phyloP scores from a whole-genome alignment of 2,797 vertebrate genomes.

The Thalassophryne amazonica region DNA sequence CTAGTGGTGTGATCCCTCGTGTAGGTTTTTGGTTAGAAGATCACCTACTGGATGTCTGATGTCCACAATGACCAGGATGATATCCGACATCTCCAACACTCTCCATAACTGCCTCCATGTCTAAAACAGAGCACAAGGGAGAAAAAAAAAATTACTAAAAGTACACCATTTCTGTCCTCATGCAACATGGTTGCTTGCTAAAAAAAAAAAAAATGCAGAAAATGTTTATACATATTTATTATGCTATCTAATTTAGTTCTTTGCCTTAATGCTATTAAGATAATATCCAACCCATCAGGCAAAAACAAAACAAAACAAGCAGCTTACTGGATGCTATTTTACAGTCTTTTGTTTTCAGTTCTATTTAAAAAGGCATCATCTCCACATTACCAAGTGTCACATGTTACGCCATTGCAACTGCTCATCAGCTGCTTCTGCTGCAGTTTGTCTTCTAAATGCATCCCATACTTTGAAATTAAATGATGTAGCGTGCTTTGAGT shows the following conservation, averaged over 20 bases:
- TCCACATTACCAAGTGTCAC: slow-evolving; percentile 25
- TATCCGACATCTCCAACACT: slow-evolving; percentile 93
- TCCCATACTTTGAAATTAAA: slow-evolving; percentile 32
- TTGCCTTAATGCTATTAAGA: neutral
- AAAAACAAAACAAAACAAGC: neutral
- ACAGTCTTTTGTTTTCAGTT: neutral
- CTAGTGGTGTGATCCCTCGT: slow-evolving; percentile 42
- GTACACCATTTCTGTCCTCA: neutral
- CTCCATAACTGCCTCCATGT: slow-evolving; percentile 96
- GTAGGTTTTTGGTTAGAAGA: neutral
- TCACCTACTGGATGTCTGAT: slow-evolving; percentile 88
- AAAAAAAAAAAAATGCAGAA: neutral
- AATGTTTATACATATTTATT: neutral
- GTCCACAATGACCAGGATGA: slow-evolving; percentile 89
- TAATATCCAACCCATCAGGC: neutral
- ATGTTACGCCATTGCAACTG: slow-evolving; percentile 34
- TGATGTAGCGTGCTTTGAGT: slow-evolving; percentile 18
- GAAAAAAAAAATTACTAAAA: neutral
- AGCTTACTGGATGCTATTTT: neutral
- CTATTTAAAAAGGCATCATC: slow-evolving; percentile 31
- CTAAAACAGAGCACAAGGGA: slow-evolving; percentile 57
- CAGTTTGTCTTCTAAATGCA: slow-evolving; percentile 21
- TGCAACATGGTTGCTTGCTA: neutral
- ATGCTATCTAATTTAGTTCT: neutral
- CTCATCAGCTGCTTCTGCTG: slow-evolving; percentile 9